A percentile compares a stretch with the other conserved stretches of the same genome.
Conservation (phyloP, 1,140 invertebrate species). For the Augochlora pura region DNA sequence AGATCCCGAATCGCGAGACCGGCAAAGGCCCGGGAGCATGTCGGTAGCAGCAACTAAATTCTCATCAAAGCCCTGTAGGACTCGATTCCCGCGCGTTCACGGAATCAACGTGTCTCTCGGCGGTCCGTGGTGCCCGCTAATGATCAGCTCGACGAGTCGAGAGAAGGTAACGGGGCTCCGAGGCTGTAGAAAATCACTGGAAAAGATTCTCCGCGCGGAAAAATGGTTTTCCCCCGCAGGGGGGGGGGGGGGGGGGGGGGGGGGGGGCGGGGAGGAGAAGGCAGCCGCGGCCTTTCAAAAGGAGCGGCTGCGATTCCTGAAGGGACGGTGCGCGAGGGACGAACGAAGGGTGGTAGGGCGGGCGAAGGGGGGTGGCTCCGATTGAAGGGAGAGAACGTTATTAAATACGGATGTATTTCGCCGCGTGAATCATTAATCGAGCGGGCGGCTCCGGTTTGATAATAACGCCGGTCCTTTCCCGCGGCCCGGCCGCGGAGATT, state of each 20-base stretch:
- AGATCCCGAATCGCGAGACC: no score
- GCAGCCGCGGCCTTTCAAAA: no score
- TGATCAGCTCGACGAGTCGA: neutral
- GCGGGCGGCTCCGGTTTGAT: neutral
- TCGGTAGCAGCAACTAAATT: no score
- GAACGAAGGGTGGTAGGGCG: no score
- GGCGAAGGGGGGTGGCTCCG: no score
- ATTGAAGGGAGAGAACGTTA: constrained; percentile 6
- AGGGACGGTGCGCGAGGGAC: no score
- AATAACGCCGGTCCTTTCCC: neutral
- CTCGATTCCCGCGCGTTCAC: no score
- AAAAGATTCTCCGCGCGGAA: neutral
- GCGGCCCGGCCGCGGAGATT: neutral
- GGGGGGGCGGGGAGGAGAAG: no score
- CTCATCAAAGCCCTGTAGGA: no score
- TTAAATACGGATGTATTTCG: constrained; percentile 15
- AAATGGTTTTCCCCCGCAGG: constrained; percentile 1
- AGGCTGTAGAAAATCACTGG: neutral
- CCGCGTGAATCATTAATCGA: constrained; percentile 29
- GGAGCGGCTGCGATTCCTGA: no score
- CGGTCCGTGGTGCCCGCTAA: neutral
- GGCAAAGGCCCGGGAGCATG: no score
- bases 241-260: no score
- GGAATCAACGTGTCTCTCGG: neutral
- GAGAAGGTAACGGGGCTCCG: neutral